These are phyloP conservation scores for Perca fluviatilis DNA, from an alignment of 2,113 vertebrate species.

Conservation along the genomic window DNA sequence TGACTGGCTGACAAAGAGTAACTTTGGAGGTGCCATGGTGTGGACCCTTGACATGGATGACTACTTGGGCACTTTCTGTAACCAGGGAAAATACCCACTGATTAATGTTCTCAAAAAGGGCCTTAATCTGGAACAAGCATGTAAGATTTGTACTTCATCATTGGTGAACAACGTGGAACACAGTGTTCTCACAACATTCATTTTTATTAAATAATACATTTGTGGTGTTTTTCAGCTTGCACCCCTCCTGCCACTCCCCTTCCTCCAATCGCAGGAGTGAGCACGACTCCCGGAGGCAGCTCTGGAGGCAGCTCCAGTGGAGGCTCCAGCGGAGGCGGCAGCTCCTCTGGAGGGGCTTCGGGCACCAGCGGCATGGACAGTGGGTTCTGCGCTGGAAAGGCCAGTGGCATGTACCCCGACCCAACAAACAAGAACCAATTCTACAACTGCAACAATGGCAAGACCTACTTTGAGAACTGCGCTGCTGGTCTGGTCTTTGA, in stretches of 20 bases:
- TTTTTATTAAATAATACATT: not conserved
- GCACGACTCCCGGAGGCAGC: slow-evolving; percentile 28
- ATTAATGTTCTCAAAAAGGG: slow-evolving; percentile 82
- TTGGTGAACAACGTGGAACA: not conserved
- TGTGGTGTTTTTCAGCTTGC: slow-evolving; percentile 73
- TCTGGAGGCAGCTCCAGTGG: slow-evolving; percentile 5
- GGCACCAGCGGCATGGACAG: slow-evolving; percentile 56
- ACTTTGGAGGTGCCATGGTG: slow-evolving; percentile 87
- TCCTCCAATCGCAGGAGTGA: slow-evolving; percentile 58
- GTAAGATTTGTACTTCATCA: slow-evolving; percentile 15
- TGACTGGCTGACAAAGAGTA: slow-evolving; percentile 83
- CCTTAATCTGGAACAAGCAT: slow-evolving; percentile 75
- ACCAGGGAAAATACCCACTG: slow-evolving; percentile 84
- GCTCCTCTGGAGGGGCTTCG: slow-evolving; percentile 25
- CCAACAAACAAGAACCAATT: slow-evolving; percentile 64
- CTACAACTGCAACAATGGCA: slow-evolving; percentile 59
- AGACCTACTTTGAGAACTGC: slow-evolving; percentile 68
- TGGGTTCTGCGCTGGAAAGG: slow-evolving; percentile 66
- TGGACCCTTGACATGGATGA: slow-evolving; percentile 89
- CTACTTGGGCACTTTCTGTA: slow-evolving; percentile 85
- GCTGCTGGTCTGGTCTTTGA: slow-evolving; percentile 67
- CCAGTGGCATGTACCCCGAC: slow-evolving; percentile 63
- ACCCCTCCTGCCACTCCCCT: slow-evolving; percentile 63
- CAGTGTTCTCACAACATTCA: not conserved
- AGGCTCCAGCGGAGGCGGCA: slow-evolving; percentile 21